Evolutionary conservation across 2,113 vertebrate genomes (phyloP), one percentile per base, ranked within the genome.

Genomic region (Equus quagga): DNA sequence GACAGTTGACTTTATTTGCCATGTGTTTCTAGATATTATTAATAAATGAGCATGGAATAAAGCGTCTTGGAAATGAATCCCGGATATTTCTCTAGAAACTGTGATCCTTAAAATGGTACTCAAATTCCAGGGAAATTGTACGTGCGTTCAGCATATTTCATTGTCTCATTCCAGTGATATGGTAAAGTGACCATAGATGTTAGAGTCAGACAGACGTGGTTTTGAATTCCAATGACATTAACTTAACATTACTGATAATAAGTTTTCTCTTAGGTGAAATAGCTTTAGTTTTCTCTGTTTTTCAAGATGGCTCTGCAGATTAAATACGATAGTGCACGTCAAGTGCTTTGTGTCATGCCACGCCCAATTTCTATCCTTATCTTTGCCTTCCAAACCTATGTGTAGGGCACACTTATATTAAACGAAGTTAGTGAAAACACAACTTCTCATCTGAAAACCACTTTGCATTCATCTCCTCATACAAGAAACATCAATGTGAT

Each of bases 31-130:
- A 41, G 33, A 28, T 92, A 36, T 56, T 60, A 64, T 14, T 82
- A 51, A 87, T 49, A 95, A 72, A 44, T 21, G 23, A 36, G 12
- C 33, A 28, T 72, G 64, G 26, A n/a, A 83, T 93, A 82, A 72
- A 46, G 75, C 81, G 58, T 92, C 69, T 91, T 80, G 21, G n/a
- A 96, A 95, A 81, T 69, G 51, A 87, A 54, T 60, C 41, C 23
- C 96, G 36, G 14, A 56, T 79, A 56, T 96, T 97, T 96, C 11
- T 95, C 41, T 73, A 82, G 31, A 86, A 92, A 80, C 12, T 60
- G 8, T 51, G 33, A 89, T 31, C 80, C 24, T 89, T 80, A 95
- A 86, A 85, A 86, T 46, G 21, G 83, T 91, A 31, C 6, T 70
- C 3, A 49, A 28, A 91, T 91, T 95, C 41, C 75, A 41, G 60